These are phyloP conservation scores for Amazona vittata DNA, from an alignment of 2,113 vertebrate species.

Conservation along the genomic window DNA sequence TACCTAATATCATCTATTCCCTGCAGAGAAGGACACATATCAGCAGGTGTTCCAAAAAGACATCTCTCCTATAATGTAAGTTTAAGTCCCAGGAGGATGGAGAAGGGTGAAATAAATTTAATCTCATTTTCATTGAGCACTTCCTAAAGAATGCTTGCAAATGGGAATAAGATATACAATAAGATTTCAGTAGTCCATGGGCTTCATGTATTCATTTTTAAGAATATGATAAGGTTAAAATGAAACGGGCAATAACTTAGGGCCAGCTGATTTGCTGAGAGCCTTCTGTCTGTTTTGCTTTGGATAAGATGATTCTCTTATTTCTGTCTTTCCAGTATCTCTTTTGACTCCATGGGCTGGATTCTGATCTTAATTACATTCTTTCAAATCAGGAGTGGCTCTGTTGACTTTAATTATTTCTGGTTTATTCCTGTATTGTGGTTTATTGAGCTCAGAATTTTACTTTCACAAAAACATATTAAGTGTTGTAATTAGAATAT, in stretches of 20 bases:
- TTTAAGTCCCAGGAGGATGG: neutral
- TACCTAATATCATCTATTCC: neutral
- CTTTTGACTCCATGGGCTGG: neutral
- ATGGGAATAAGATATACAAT: neutral
- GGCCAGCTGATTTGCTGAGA: neutral
- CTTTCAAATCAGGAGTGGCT: neutral
- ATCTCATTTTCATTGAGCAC: neutral
- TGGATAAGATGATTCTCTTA: neutral
- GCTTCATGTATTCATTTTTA: neutral
- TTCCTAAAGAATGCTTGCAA: neutral
- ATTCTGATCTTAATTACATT: neutral
- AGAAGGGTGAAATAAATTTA: neutral
- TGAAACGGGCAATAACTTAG: neutral
- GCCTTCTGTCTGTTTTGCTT: neutral
- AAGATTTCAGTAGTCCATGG: neutral
- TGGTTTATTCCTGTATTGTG: neutral
- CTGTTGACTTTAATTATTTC: neutral
- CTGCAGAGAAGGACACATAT: neutral
- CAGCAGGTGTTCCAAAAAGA: neutral
- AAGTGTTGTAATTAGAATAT: constrained; percentile 39
- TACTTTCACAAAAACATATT: neutral
- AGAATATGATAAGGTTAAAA: neutral
- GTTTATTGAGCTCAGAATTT: neutral
- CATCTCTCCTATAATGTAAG: neutral
- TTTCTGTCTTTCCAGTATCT: neutral